These are phyloP conservation scores for Alfaro cultratus DNA, from an alignment of 2,797 vertebrate species.

Conservation along the genomic window DNA sequence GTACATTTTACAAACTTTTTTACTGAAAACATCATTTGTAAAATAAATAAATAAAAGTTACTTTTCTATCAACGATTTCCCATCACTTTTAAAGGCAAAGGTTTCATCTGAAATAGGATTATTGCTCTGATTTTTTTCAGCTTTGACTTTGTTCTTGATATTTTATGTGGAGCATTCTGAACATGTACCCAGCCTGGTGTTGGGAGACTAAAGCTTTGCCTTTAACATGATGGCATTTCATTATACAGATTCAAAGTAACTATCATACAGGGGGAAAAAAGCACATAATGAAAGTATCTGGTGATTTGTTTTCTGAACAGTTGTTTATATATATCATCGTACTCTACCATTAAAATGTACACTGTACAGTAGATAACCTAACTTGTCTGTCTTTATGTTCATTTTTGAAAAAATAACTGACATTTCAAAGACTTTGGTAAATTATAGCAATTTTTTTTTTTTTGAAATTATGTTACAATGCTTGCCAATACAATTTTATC, in stretches of 20 bases:
- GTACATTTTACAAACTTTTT: conserved; percentile 83
- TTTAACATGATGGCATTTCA: conserved; percentile 69
- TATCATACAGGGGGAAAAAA: conserved; percentile 57
- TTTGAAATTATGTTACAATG: neutral
- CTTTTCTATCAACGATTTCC: conserved; percentile 76
- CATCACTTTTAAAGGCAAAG: conserved; percentile 77
- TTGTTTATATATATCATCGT: conserved; percentile 77
- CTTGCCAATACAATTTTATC: conserved; percentile 3
- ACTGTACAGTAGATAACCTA: conserved; percentile 54
- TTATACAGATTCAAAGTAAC: conserved; percentile 64
- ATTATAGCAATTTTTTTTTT: neutral
- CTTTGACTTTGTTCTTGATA: conserved; percentile 77
- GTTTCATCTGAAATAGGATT: conserved; percentile 79
- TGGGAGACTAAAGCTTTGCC: conserved; percentile 72
- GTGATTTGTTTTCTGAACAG: conserved; percentile 60
- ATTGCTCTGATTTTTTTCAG: conserved; percentile 80
- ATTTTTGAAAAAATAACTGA: neutral
- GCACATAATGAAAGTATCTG: conserved; percentile 75
- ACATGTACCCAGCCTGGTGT: conserved; percentile 78
- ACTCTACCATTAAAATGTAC: conserved; percentile 80
- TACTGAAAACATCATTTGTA: conserved; percentile 82
- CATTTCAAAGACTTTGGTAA: neutral
- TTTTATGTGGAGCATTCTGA: conserved; percentile 70
- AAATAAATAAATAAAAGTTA: conserved; percentile 70
- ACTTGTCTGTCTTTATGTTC: conserved; percentile 17